Evolutionary conservation across 1,140 invertebrate genomes (phyloP), one percentile per base, ranked within the genome.

Genomic region (Geopemphigus sp.): DNA sequence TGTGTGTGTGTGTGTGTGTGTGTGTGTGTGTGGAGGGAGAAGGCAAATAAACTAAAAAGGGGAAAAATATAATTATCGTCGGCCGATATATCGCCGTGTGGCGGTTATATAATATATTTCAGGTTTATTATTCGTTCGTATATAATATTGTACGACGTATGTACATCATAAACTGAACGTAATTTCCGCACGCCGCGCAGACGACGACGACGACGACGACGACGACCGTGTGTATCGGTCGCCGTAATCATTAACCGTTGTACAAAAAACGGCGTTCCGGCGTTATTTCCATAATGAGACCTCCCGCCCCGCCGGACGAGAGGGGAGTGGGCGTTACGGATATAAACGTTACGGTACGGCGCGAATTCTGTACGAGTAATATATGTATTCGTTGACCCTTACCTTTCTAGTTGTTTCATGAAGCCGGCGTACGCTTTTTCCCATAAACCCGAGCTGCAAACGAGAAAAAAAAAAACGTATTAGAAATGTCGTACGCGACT

Each of bases 371-470:
- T n/a, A n/a, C n/a, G n/a, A n/a, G n/a, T n/a, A n/a, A n/a, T n/a
- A n/a, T n/a, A n/a, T n/a, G n/a, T n/a, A n/a, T n/a, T n/a, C n/a
- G n/a, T n/a, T n/a, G n/a, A n/a, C 29, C 32, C 73, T 78, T 78
- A 78, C 74, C 74, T 78, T 63, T 78, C 74, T 26, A 78, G 74
- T 61, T 68, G 78, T 66, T 80, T 80, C 64, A 80, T 80, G 70
- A 68, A 64, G 54, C 61, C 70, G 61, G 70, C 57, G 45, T 72
- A 66, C 50, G 78, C 64, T 47, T 70, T 68, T 80, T 74, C 54
- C 76, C 80, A 57, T 74, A 61, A 72, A 24, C 61, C 64, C 50
- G 78, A 66, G 32, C 61, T 70, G 50, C 17, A 66, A 54, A 68
- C 24, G 24, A 19, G 56, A 64, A 54, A 47, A 5, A 50, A 19